These are phyloP conservation scores for Chloroclysta siterata DNA, from an alignment of 2,888 invertebrate species.

Conservation along the genomic window DNA sequence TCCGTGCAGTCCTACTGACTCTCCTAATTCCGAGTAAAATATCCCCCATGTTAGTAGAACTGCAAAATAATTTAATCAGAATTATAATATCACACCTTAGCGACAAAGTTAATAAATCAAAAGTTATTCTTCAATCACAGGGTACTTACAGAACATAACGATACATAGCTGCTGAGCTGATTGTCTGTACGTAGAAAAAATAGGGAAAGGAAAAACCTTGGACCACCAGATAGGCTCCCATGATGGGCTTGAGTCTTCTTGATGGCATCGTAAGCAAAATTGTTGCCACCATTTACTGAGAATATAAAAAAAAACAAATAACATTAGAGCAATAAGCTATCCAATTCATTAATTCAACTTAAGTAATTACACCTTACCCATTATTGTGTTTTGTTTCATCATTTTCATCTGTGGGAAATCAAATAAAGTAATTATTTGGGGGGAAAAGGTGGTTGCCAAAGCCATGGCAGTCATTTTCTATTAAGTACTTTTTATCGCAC, in stretches of 20 bases:
- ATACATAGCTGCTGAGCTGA: conserved; percentile 70
- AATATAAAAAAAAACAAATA: not conserved
- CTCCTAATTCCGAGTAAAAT: conserved; percentile 87
- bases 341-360: not conserved
- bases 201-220: conserved; percentile 88
- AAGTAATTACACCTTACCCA: conserved; percentile 25
- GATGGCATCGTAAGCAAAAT: conserved; percentile 87
- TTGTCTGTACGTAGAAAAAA: conserved; percentile 88
- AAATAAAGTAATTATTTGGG: not conserved
- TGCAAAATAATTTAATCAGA: conserved; percentile 49
- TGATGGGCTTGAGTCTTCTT: conserved; percentile 83
- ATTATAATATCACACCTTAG: not conserved
- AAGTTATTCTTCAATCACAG: not conserved
- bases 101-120: not conserved
- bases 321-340: not conserved
- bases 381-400: conserved; percentile 22
- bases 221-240: conserved; percentile 89
- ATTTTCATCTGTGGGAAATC: conserved; percentile 22
- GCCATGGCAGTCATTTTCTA: not conserved
- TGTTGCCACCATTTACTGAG: conserved; percentile 86
- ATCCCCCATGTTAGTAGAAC: conserved; percentile 89
- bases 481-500: not conserved
- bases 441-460: not conserved
- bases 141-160: conserved; percentile 71
- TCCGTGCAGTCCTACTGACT: conserved; percentile 86